Conservation (phyloP, 2,888 invertebrate species). For the Homarus gammarus region DNA sequence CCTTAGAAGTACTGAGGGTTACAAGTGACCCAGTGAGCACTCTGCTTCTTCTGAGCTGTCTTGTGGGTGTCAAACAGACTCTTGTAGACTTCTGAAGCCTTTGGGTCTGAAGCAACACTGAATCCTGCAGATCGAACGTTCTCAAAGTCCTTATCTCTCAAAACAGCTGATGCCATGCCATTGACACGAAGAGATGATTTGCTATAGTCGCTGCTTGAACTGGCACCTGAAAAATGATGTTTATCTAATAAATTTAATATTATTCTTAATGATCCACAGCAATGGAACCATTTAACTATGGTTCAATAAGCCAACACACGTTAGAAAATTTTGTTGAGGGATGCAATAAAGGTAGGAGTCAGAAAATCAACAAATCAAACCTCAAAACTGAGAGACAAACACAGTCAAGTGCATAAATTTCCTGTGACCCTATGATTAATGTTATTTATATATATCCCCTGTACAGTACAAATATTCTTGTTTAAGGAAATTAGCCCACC, state of each 20-base stretch:
- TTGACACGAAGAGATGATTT: constrained; percentile 55
- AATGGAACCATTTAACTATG: too few relatives aligned
- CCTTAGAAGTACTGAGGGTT: constrained; percentile 84
- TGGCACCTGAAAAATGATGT: constrained; percentile 42
- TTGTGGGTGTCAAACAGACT: constrained; percentile 95
- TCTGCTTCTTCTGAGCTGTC: constrained; percentile 90
- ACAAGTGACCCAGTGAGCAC: constrained; percentile 98
- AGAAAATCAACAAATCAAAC: too few relatives aligned
- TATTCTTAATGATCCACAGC: too few relatives aligned
- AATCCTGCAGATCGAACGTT: constrained; percentile 71
- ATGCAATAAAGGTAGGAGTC: too few relatives aligned
- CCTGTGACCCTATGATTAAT: too few relatives aligned
- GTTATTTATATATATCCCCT: background rate
- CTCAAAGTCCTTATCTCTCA: constrained; percentile 70
- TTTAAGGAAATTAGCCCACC: too few relatives aligned
- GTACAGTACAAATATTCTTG: background rate
- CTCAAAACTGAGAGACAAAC: too few relatives aligned
- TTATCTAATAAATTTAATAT: too few relatives aligned
- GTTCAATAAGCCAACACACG: too few relatives aligned
- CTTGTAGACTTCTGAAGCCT: constrained; percentile 93
- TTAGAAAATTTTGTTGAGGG: too few relatives aligned
- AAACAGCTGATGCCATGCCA: constrained; percentile 70
- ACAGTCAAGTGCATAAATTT: too few relatives aligned
- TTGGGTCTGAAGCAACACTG: constrained; percentile 87
- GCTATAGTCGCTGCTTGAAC: constrained; percentile 15